A percentile compares a stretch with the other conserved stretches of the same genome.
These are phyloP conservation scores for Pycnonotus jocosus DNA, from an alignment of 2,113 vertebrate species.

Conservation along the genomic window DNA sequence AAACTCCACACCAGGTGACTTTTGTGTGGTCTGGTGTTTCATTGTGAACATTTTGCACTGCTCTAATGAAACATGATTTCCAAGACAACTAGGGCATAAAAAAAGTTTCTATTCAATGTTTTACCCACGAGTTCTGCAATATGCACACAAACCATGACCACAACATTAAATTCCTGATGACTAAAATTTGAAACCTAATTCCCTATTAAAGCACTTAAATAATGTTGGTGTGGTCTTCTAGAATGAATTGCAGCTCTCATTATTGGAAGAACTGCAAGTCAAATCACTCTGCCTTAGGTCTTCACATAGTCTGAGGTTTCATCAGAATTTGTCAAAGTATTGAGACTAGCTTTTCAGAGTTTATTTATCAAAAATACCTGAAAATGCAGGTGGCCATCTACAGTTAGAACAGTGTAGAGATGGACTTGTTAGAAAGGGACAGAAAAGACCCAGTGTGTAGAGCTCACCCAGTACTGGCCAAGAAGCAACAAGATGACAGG, in stretches of 20 bases:
- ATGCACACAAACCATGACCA: background rate
- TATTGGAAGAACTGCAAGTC: background rate
- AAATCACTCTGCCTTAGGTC: background rate
- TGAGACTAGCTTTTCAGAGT: background rate
- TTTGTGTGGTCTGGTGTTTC: slow-evolving; percentile 61
- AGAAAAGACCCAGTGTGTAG: background rate
- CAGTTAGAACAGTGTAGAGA: background rate
- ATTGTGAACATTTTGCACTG: slow-evolving; percentile 48
- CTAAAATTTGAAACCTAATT: slow-evolving; percentile 21
- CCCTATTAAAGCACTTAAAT: background rate
- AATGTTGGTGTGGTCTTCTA: background rate
- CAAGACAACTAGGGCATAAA: slow-evolving; percentile 1
- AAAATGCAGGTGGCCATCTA: background rate
- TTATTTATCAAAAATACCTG: background rate
- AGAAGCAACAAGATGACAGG: background rate
- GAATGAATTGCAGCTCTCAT: background rate
- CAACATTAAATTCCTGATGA: background rate
- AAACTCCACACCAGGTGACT: slow-evolving; percentile 60
- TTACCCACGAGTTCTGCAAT: background rate
- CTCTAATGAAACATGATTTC: slow-evolving; percentile 49
- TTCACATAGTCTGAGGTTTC: background rate
- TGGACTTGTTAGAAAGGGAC: background rate
- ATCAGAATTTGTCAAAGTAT: background rate
- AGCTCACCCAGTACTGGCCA: background rate
- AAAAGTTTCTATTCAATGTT: background rate